Evolutionary conservation across 2,888 invertebrate species (phyloP), one percentile per base, ranked within the genome.

Genomic region (Scaeva pyrastri): DNA sequence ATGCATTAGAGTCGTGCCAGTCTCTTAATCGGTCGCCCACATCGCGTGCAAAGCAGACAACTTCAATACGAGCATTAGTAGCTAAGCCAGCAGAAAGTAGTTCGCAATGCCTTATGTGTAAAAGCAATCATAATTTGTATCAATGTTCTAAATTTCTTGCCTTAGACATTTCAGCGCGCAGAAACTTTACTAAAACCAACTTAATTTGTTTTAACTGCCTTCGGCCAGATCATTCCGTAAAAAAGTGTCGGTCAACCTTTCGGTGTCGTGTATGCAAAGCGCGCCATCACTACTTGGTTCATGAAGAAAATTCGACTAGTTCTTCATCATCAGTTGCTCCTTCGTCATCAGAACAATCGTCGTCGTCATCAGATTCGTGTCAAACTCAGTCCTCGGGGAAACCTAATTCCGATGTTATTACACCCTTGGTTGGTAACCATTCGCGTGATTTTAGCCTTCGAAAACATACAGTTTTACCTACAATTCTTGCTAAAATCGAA

Each of bases 231-330:
- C 68, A 75, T 56, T 48, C 16, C 12, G 19, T 58, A 8, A 66
- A 48, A 12, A 48, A 45, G 36, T 73, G 60, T 26, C 11, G 8
- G 12, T 73, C 73, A 12, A 31, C 60, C 19, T 73, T 45, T 62
- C 73, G 70, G 31, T 70, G 72, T 60, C 60, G 73, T 39, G 19
- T 73, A 6, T 73, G 73, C 31, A 73, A 73, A 11, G 16, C 60
- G 39, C 60, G 73, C 1, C 73, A 73, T 10, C 50, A 73, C n/a
- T 50, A 45, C 21, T 39, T 60, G 3, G 73, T 73, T 31, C 73
- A 73, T 23, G 60, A 62, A 50, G 55, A 55, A n/a, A 26, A 26
- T 5, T 1, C 26, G 2, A n/a, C 0, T 55, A 6, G 31, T 26
- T 6, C 2, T 14, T 5, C 55, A 7, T 5, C 14, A n/a, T 12